phyloP scores from a whole-genome alignment of 2,113 vertebrate species.

The Ictalurus punctatus region DNA sequence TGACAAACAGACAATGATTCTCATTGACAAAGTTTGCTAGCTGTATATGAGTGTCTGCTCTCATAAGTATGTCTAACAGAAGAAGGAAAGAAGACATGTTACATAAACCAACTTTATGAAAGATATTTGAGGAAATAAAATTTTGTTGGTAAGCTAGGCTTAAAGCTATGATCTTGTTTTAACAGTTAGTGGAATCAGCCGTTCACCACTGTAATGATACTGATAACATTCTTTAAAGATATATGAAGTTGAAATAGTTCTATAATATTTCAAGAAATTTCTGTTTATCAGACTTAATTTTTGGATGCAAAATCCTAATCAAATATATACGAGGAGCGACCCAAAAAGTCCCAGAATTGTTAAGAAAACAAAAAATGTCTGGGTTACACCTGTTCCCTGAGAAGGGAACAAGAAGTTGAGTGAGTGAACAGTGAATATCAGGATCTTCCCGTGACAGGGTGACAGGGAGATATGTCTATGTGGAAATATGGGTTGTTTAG shows the following conservation, averaged over 20 bases:
- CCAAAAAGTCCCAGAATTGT: too few relatives aligned
- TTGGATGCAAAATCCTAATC: background rate
- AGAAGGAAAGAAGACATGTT: conserved; percentile 16
- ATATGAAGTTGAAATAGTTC: background rate
- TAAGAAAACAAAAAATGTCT: too few relatives aligned
- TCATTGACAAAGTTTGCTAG: conserved; percentile 64
- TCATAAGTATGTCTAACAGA: conserved; percentile 18
- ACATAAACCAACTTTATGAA: background rate
- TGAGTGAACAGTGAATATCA: too few relatives aligned
- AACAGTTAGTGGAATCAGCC: background rate
- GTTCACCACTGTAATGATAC: background rate
- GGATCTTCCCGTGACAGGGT: too few relatives aligned
- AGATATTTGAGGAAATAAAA: background rate
- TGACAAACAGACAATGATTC: conserved; percentile 50
- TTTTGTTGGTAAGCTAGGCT: background rate
- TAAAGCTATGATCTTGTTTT: background rate
- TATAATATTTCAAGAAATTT: background rate
- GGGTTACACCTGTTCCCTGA: too few relatives aligned
- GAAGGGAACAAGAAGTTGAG: too few relatives aligned
- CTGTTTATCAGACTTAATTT: background rate
- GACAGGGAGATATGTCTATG: too few relatives aligned
- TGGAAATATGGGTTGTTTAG: too few relatives aligned
- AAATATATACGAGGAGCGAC: too few relatives aligned
- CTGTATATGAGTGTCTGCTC: conserved; percentile 39
- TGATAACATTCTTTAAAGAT: background rate